phyloP scores from a whole-genome alignment of 2,888 invertebrate genomes.

The Eudasyphora cyanicolor region DNA sequence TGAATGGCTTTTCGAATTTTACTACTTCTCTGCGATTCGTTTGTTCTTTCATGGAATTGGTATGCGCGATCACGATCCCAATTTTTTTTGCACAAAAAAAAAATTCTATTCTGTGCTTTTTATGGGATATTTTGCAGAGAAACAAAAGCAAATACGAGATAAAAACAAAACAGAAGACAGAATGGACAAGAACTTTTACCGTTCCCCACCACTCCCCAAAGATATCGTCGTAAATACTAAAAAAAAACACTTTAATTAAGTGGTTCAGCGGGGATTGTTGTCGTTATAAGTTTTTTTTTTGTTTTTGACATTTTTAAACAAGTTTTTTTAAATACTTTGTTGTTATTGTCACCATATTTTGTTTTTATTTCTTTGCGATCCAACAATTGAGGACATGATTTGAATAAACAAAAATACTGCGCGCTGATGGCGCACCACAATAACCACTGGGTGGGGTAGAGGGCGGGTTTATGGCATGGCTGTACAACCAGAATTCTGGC shows the following conservation, averaged over 20 bases:
- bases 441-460: background rate
- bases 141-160: background rate
- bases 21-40: background rate
- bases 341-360: background rate
- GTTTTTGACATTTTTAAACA: conserved; percentile 12
- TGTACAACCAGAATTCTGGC: background rate
- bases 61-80: background rate
- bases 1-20: background rate
- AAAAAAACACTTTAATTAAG: conserved; percentile 18
- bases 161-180: background rate
- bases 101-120: background rate
- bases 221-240: background rate
- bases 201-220: background rate
- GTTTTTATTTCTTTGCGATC: background rate
- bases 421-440: background rate
- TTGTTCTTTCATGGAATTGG: background rate
- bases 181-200: background rate
- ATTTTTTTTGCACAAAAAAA: background rate
- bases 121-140: background rate
- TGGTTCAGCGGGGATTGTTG: conserved; percentile 7
- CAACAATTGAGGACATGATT: conserved; percentile 28
- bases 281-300: background rate
- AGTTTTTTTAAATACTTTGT: background rate
- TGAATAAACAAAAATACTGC: conserved; percentile 28
- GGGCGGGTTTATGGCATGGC: background rate